Conservation (phyloP, 2,888 invertebrate genomes). For the Apodemia duryi region DNA sequence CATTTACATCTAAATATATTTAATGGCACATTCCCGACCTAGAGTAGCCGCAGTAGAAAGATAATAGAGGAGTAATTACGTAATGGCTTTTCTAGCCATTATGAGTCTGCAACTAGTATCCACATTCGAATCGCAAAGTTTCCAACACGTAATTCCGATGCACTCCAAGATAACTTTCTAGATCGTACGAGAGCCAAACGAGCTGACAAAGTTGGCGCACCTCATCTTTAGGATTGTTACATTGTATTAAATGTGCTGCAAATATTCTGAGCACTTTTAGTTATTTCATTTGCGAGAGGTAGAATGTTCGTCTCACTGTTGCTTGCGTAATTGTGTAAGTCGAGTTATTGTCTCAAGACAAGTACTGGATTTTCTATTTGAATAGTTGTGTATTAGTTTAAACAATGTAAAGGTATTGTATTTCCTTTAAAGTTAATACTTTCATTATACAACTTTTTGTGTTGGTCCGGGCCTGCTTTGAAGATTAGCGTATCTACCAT, state of each 20-base stretch:
- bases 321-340: not conserved
- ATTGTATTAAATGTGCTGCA: conserved; percentile 35
- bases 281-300: conserved; percentile 17
- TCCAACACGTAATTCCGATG: conserved; percentile 66
- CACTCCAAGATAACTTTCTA: conserved; percentile 67
- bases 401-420: not conserved
- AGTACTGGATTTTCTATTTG: not conserved
- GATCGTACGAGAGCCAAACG: conserved; percentile 58
- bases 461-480: too few relatives aligned
- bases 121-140: conserved; percentile 61
- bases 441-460: too few relatives aligned
- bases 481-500: too few relatives aligned
- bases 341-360: not conserved
- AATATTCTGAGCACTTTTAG: conserved; percentile 22
- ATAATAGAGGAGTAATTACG: conserved; percentile 4
- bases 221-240: conserved; percentile 38
- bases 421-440: too few relatives aligned
- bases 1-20: too few relatives aligned
- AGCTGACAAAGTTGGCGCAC: conserved; percentile 62
- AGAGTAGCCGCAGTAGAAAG: not conserved
- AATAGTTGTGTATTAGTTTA: not conserved
- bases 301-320: not conserved
- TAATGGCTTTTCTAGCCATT: conserved; percentile 42
- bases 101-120: conserved; percentile 41
- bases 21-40: not conserved